Evolutionary conservation across 2,797 vertebrate genomes (phyloP).

Genomic region (Phalloptychus januarius): DNA sequence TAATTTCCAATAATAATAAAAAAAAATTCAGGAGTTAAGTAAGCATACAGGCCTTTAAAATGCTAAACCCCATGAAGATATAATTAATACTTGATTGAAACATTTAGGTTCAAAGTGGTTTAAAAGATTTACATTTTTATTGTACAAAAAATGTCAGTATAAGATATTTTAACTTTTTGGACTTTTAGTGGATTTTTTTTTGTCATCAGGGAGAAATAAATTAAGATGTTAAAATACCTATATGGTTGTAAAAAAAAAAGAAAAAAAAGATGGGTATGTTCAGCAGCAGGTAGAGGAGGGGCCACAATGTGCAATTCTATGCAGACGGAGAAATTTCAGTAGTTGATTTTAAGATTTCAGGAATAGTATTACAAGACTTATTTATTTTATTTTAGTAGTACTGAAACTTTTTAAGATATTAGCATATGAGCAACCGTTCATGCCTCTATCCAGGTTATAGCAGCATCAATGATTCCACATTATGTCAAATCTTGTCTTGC

Average conservation of each 20-base stretch:
- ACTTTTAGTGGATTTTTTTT: background rate
- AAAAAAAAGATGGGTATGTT: background rate
- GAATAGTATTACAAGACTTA: background rate
- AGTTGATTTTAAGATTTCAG: background rate
- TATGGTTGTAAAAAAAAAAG: background rate
- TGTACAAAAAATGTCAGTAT: background rate
- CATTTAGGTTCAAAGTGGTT: background rate
- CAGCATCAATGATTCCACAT: background rate
- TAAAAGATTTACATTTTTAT: background rate
- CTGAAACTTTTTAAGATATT: background rate
- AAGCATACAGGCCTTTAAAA: background rate
- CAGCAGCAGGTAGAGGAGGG: background rate
- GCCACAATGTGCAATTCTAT: background rate
- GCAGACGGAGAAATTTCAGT: background rate
- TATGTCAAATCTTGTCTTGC: background rate
- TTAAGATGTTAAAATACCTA: background rate
- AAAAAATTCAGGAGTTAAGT: background rate
- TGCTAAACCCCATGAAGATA: background rate
- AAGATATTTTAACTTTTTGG: background rate
- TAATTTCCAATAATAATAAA: background rate
- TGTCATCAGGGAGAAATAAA: background rate
- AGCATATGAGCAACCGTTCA: background rate
- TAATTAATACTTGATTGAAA: background rate
- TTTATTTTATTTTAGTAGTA: background rate
- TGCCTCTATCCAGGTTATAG: background rate